Percentiles rank a stretch among this genome's conserved stretches.
Conservation (phyloP, 1,140 invertebrate species). For the Drosophila neocordata region DNA sequence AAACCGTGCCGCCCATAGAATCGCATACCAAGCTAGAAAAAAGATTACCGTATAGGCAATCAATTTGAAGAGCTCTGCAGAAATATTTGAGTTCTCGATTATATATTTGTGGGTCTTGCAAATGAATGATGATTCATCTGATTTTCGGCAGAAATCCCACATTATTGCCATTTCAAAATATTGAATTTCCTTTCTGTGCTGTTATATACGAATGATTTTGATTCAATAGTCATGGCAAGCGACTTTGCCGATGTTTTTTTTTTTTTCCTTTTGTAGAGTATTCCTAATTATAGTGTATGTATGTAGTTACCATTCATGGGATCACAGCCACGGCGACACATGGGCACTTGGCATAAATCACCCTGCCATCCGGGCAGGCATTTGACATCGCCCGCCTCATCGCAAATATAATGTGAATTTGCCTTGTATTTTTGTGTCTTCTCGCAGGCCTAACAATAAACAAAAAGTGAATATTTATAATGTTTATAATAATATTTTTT, state of each 20-base stretch:
- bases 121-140: background rate
- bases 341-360: conserved; percentile 94
- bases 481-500: too few species aligned
- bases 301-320: conserved; percentile 87
- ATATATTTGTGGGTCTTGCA: background rate
- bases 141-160: background rate
- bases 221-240: background rate
- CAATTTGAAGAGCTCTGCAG: background rate
- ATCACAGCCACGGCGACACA: conserved; percentile 95
- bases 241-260: too few species aligned
- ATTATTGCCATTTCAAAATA: background rate
- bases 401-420: conserved; percentile 96
- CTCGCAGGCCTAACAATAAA: conserved; percentile 88
- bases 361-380: conserved; percentile 96
- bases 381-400: conserved; percentile 94
- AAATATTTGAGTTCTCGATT: too few species aligned
- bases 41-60: background rate
- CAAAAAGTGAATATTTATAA: too few species aligned
- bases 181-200: background rate
- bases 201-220: background rate
- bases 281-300: too few species aligned
- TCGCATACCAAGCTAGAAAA: background rate
- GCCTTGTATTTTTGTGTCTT: conserved; percentile 92
- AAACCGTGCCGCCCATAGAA: background rate
- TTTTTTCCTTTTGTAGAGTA: background rate